Conservation (phyloP, 1,140 invertebrate species). For the Bombus sibiricus region DNA sequence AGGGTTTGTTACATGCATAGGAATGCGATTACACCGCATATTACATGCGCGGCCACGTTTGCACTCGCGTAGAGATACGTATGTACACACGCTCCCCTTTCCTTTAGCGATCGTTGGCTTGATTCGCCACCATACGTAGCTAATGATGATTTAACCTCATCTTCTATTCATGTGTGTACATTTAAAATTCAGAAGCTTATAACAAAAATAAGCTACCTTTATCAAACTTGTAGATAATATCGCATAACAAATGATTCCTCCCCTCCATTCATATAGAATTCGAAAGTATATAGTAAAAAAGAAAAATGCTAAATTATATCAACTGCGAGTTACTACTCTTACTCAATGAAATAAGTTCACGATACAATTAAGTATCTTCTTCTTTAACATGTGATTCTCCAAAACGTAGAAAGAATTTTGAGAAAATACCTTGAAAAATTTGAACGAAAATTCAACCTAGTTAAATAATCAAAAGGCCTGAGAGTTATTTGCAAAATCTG, state of each 20-base stretch:
- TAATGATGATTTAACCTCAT: slow-evolving; percentile 48
- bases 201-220: background rate
- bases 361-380: no score
- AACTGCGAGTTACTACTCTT: no score
- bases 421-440: no score
- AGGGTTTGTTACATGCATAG: slow-evolving; percentile 55
- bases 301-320: no score
- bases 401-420: no score
- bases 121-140: slow-evolving; percentile 22
- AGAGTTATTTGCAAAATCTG: no score
- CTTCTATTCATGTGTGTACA: slow-evolving; percentile 27
- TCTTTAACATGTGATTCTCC: no score
- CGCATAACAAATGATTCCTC: background rate
- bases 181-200: background rate
- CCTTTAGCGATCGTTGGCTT: slow-evolving; percentile 30
- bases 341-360: no score
- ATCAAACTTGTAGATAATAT: background rate
- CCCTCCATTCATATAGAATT: no score
- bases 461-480: no score
- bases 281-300: no score
- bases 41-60: slow-evolving; percentile 56
- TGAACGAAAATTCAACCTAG: no score
- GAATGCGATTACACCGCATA: slow-evolving; percentile 63
- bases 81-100: slow-evolving; percentile 8
- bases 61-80: slow-evolving; percentile 13